Evolutionary conservation across 2,888 invertebrate species (phyloP), one percentile per base, ranked within the genome.

Genomic region (Conistra vaccinii): DNA sequence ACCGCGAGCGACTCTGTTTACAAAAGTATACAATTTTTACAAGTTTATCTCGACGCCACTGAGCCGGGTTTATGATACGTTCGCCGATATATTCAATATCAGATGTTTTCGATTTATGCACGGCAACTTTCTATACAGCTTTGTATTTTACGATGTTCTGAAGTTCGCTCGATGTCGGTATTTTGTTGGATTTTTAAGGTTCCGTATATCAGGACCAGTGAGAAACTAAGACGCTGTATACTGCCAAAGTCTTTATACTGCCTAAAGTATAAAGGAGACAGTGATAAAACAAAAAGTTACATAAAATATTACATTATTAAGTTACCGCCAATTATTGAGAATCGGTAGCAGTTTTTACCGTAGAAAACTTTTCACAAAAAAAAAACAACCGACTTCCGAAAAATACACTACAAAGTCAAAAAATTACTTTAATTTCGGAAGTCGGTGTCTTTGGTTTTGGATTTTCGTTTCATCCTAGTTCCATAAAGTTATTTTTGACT

Each of bases 1-100:
- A 80, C 63, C 76, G 55, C 58, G 76, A 87, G 14, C 4, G 0
- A 12, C 9, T 48, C 20, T 62, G 23, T 74, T 75, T 73, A 78
- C 70, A 76, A 76, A 77, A 69, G 62, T 74, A 81, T 74, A 83
- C 69, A 85, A 88, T 72, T 83, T 89, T 85, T 78, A 83, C 76
- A 87, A 89, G 88, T 87, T 85, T 85, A 87, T 86, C 84, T 81
- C 73, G 48, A 69, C 68, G 48, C 62, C 74, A 72, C 51, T 83
- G 85, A 86, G 72, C 71, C 39, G 78, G 84, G 78, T 89, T 89
- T 89, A 89, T 86, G 87, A 89, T 85, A 78, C 79, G 78, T 81
- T 75, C 75, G 72, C 83, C 87, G 80, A 90, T 89, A 87, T 86
- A 88, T 89, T 87, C 87, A 89, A 88, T 90, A 90, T 88, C 87